Percentiles rank a stretch among this genome's conserved stretches.
Evolutionary conservation across 2,888 invertebrate genomes (phyloP).

Genomic region (Lepidocyrtinus sp.): DNA sequence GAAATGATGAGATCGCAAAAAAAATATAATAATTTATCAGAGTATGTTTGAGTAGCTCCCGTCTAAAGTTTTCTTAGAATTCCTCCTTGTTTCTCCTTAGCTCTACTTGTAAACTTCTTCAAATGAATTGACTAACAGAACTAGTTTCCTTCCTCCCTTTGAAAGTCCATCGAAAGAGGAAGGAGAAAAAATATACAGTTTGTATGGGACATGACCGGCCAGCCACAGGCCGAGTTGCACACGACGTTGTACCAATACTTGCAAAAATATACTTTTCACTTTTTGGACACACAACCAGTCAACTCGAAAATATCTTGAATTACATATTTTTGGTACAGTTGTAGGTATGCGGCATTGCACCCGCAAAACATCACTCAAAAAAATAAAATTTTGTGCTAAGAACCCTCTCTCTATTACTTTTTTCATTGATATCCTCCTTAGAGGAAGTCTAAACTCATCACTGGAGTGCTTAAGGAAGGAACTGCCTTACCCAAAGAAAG

Average conservation of each 20-base stretch:
- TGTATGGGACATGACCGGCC: background rate
- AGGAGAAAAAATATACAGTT: background rate
- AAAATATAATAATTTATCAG: background rate
- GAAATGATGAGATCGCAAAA: background rate
- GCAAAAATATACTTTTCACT: background rate
- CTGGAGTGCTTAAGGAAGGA: constrained; percentile 23
- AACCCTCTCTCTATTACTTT: constrained; percentile 7
- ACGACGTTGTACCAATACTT: background rate
- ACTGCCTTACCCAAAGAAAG: background rate
- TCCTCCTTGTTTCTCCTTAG: too few relatives aligned
- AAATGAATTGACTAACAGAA: constrained; percentile 7
- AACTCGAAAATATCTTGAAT: too few relatives aligned
- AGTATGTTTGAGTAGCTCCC: background rate
- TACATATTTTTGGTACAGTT: background rate
- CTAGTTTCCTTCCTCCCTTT: background rate
- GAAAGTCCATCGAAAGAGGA: constrained; percentile 8
- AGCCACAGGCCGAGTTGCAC: background rate
- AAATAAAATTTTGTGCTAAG: background rate
- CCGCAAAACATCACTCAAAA: constrained; percentile 5
- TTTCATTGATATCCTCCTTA: constrained; percentile 19
- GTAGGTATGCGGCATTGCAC: constrained; percentile 10
- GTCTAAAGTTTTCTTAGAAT: too few relatives aligned
- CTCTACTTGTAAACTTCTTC: background rate
- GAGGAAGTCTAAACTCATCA: constrained; percentile 33
- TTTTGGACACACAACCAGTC: background rate